Evolutionary conservation across 2,888 invertebrate species (phyloP).

Genomic region (Ceraclea dissimilis): DNA sequence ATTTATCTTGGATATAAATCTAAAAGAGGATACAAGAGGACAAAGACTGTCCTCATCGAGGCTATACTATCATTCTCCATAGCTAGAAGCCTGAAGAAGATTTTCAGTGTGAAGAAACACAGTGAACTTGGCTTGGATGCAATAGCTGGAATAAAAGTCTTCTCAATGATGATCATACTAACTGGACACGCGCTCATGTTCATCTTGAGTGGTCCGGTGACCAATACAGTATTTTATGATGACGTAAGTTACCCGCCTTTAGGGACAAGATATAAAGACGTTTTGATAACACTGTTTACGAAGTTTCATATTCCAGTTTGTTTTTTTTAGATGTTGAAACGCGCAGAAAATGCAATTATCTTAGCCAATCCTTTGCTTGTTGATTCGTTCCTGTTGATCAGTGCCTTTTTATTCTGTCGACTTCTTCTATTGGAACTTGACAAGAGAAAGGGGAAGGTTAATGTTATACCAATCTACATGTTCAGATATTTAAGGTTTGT

Average conservation of each 20-base stretch:
- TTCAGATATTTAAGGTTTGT: conserved; percentile 60
- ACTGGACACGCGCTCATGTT: conserved; percentile 60
- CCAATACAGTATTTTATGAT: conserved; percentile 57
- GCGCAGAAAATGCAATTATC: conserved; percentile 53
- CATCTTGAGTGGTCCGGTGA: conserved; percentile 58
- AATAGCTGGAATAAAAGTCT: conserved; percentile 56
- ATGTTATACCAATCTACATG: conserved; percentile 53
- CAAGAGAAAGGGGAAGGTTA: conserved; percentile 55
- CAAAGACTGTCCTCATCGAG: conserved; percentile 29
- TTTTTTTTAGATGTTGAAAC: conserved; percentile 49
- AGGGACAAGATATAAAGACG: too few species aligned
- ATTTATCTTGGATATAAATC: conserved; percentile 33
- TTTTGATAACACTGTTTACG: too few species aligned
- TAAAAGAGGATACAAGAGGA: conserved; percentile 33
- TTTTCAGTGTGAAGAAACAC: conserved; percentile 48
- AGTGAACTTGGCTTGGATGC: conserved; percentile 56
- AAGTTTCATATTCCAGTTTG: too few species aligned
- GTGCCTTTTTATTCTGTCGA: conserved; percentile 63
- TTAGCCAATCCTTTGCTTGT: conserved; percentile 62
- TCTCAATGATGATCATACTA: conserved; percentile 61
- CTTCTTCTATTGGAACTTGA: conserved; percentile 61
- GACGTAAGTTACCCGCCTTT: conserved; percentile 49
- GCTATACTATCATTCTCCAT: conserved; percentile 50
- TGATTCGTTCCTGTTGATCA: conserved; percentile 63
- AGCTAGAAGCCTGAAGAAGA: conserved; percentile 51